These are phyloP conservation scores for Mythimna impura DNA, from an alignment of 2,888 invertebrate genomes.

Conservation along the genomic window DNA sequence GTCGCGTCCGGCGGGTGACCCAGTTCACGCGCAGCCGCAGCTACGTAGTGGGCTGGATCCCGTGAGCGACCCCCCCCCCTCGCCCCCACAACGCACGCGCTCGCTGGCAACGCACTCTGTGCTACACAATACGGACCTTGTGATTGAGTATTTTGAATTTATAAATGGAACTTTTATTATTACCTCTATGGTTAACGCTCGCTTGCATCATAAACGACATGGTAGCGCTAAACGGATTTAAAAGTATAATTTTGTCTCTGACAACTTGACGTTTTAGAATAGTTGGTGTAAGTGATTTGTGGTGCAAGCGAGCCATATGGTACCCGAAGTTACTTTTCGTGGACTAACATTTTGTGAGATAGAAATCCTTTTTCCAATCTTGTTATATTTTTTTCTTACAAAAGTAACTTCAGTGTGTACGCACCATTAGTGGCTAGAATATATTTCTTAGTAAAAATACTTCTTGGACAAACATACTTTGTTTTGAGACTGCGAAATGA, in stretches of 20 bases:
- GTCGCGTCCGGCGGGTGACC: conserved; percentile 94
- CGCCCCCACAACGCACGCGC: conserved; percentile 57
- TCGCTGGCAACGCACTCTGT: conserved; percentile 55
- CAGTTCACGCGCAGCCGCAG: conserved; percentile 94
- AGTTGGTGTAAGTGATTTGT: not conserved
- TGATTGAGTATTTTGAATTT: conserved; percentile 65
- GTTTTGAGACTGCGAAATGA: not conserved
- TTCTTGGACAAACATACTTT: not conserved
- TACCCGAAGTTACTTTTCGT: no score
- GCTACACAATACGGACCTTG: conserved; percentile 47
- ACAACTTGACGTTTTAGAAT: conserved; percentile 8
- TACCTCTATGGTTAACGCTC: not conserved
- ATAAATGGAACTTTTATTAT: not conserved
- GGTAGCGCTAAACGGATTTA: no score
- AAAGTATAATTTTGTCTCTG: not conserved
- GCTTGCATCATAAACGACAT: not conserved
- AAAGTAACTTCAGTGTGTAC: no score
- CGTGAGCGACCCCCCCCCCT: conserved; percentile 69
- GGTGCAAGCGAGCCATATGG: not conserved
- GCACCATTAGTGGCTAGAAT: not conserved
- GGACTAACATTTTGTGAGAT: no score
- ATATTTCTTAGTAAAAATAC: conserved; percentile 16
- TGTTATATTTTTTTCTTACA: no score
- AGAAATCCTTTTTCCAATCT: no score
- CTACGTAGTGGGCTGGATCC: conserved; percentile 94